Base-by-base conservation (phyloP, 2,888 invertebrate species). In the Ganaspis brasiliensis region DNA sequence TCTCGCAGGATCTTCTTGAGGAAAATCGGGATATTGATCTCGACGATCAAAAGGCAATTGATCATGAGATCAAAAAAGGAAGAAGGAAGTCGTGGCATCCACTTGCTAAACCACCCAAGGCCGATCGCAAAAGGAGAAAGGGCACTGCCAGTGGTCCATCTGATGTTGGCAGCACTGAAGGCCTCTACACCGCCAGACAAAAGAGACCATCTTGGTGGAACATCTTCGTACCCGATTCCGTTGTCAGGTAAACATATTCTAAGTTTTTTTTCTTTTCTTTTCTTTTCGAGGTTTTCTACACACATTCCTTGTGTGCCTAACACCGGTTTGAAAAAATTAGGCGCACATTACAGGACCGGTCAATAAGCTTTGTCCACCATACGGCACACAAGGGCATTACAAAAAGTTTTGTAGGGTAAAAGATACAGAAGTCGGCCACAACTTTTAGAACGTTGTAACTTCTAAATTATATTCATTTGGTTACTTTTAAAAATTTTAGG, bases 161-260 rank as follows among this genome's bases (percentile, higher is more conserved):
- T 86, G 88, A 76, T 87, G 92, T 92, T 91, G 89, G 88, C 74
- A 89, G 92, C 91, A 83, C 92, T 89, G 84, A 93, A 90, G 83
- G 91, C 86, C 79, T 91, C 45, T 88, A 94, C 93, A 87, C 92
- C 12, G 78, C 81, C 1, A 81, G 95, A 35, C 95, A 96, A 91
- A 96, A 96, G 90, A 93, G 96, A 80, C 95, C 95, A 52, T 97
- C 96, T 52, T 97, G 97, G 97, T 97, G 97, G 97, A 97, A 96
- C 91, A 96, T 97, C 81, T 96, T 97, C 90, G 95, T 96, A 61
- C 95, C 96, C 71, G 96, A 97, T 86, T 86, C 90, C 12, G 90
- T 87, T 56, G 79, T 81, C 85, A 91, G 91, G 90, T 91, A 89
- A 45, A 67, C 12, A 67, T n/a, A n/a, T n/a, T n/a, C n/a, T n/a